Base-by-base conservation (phyloP, 2,797 vertebrate species). In the Neoniphon sammara region DNA sequence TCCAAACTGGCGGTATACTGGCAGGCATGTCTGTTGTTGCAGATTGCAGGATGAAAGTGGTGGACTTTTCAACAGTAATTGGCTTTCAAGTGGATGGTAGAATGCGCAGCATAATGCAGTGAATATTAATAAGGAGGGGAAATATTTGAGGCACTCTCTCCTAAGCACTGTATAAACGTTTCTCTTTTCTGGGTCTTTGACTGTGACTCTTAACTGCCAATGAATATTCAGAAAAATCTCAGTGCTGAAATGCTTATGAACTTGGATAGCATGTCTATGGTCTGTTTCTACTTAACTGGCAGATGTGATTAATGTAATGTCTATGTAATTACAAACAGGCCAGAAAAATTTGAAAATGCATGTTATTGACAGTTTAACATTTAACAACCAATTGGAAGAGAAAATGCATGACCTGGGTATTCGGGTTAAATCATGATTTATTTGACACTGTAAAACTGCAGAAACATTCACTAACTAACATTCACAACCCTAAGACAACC, bases 31-130 rank as follows among this genome's bases (percentile, higher is more conserved):
- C 77, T 85, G 81, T 85, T 84, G 68, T 83, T 81, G 83, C 72
- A 90, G 86, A 91, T 90, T 90, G 81, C 78, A 80, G 87, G 75
- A 79, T 81, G 70, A 84, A 88, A 89, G 71, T 77, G 70, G 70
- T 83, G 71, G 85, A 92, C 87, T 88, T 91, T 88, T 78, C 82
- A 75, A 73, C 73, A 76, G 80, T 92, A 91, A 93, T 91, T 91
- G 83, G 79, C 80, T 91, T 90, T 92, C 83, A 91, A 89, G 86
- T 87, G 81, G 84, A 87, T 87, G 78, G 83, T 79, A 85, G 90
- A 80, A 90, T 83, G 83, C 78, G 80, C 81, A 75, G 76, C 81
- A 75, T 84, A 84, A 87, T 86, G 77, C 75, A 71, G 82, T 63
- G 90, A 91, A 92, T 91, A 90, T 87, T 89, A 91, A 93, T 87